A percentile compares a stretch with the other conserved stretches of the same genome.
Evolutionary conservation across 2,888 invertebrate species (phyloP).

Genomic region (Lepas anatifera): DNA sequence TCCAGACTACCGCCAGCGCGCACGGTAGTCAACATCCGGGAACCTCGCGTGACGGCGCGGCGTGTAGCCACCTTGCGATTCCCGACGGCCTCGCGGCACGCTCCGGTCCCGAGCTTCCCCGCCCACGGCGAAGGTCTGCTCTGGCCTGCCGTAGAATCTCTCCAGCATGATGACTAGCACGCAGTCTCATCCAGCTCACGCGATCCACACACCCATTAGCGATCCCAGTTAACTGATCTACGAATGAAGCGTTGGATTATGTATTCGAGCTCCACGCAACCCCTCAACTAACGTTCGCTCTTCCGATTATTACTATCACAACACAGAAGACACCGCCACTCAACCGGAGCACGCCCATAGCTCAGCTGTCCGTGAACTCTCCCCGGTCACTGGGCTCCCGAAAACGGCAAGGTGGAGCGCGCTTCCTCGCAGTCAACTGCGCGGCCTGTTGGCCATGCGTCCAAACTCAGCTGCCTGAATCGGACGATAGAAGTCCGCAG

Average conservation of each 20-base stretch:
- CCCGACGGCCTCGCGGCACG: not conserved
- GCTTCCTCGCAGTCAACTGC: not conserved
- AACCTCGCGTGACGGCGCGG: not conserved
- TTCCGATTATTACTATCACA: no score
- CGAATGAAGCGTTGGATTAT: no score
- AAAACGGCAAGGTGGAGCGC: not conserved
- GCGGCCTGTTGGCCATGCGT: not conserved
- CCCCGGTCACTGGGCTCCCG: no score
- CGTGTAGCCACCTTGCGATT: not conserved
- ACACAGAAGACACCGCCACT: no score
- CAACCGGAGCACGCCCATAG: no score
- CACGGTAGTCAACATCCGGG: no score
- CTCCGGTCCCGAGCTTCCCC: no score
- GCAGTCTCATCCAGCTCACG: not conserved
- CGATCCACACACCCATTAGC: no score
- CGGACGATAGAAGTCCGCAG: not conserved
- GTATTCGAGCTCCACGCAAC: no score
- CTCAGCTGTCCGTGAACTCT: no score
- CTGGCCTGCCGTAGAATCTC: not conserved
- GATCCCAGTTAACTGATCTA: not conserved
- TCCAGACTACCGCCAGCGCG: no score
- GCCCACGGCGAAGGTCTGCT: not conserved
- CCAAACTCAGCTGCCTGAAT: not conserved
- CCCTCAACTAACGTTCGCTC: no score
- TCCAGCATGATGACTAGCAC: constrained; percentile 1